These are phyloP conservation scores for Chloropsis hardwickii DNA, from an alignment of 2,113 vertebrate genomes.

Conservation along the genomic window DNA sequence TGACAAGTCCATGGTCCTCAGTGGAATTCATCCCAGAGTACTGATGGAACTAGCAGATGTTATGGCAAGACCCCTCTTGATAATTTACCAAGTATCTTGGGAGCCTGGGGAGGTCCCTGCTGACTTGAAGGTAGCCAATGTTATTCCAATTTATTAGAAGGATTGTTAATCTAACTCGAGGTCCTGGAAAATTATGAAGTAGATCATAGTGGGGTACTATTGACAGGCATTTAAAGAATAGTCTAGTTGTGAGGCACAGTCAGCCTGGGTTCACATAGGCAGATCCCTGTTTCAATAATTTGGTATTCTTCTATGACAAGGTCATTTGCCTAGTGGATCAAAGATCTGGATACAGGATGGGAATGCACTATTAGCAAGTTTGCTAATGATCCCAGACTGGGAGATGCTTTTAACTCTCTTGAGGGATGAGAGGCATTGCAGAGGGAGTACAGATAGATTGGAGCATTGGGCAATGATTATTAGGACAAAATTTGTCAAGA, in stretches of 20 bases:
- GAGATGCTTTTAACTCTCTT: neutral
- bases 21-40: neutral
- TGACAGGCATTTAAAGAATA: neutral
- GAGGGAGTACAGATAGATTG: neutral
- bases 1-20: neutral
- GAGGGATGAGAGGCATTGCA: neutral
- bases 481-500: neutral
- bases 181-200: neutral
- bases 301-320: neutral
- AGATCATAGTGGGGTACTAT: neutral
- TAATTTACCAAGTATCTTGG: neutral
- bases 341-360: neutral
- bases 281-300: neutral
- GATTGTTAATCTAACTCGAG: neutral
- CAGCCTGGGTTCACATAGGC: neutral
- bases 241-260: neutral
- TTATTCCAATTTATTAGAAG: neutral
- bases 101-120: neutral
- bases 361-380: neutral
- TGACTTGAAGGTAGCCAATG: neutral
- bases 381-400: neutral
- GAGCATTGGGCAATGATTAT: neutral
- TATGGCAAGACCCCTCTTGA: neutral
- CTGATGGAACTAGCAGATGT: neutral
- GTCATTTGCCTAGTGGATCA: neutral